phyloP scores from a whole-genome alignment of 2,797 vertebrate species.

The Caiman crocodilus region DNA sequence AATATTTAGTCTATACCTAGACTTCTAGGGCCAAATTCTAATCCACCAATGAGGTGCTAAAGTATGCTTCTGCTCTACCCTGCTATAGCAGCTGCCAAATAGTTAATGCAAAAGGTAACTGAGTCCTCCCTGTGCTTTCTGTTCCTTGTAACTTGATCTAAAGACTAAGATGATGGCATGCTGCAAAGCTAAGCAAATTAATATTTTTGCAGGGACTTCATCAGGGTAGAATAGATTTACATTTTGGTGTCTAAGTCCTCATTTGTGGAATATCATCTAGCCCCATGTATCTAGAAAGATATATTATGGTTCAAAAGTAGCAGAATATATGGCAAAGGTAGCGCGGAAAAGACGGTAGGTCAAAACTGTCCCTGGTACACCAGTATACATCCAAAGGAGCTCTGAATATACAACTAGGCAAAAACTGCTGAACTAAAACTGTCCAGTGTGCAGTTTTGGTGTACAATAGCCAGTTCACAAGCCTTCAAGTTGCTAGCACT shows the following conservation, averaged over 20 bases:
- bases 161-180: too few relatives aligned
- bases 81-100: too few relatives aligned
- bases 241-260: too few relatives aligned
- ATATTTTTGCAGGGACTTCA: too few relatives aligned
- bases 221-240: too few relatives aligned
- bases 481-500: conserved; percentile 47
- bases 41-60: not conserved
- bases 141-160: too few relatives aligned
- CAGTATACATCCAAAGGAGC: conserved; percentile 46
- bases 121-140: too few relatives aligned
- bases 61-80: too few relatives aligned
- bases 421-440: conserved; percentile 14
- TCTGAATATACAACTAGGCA: not conserved
- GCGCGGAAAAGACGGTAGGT: conserved; percentile 23
- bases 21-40: not conserved
- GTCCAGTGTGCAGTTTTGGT: conserved; percentile 41
- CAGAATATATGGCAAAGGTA: conserved; percentile 41
- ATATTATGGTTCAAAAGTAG: not conserved
- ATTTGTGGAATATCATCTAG: too few relatives aligned
- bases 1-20: not conserved
- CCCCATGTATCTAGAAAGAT: too few relatives aligned
- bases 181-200: too few relatives aligned
- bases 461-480: not conserved
- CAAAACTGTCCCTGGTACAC: conserved; percentile 49
- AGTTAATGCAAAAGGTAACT: too few relatives aligned